phyloP scores from a whole-genome alignment of 2,888 invertebrate genomes.

The Argynnis bischoffii region DNA sequence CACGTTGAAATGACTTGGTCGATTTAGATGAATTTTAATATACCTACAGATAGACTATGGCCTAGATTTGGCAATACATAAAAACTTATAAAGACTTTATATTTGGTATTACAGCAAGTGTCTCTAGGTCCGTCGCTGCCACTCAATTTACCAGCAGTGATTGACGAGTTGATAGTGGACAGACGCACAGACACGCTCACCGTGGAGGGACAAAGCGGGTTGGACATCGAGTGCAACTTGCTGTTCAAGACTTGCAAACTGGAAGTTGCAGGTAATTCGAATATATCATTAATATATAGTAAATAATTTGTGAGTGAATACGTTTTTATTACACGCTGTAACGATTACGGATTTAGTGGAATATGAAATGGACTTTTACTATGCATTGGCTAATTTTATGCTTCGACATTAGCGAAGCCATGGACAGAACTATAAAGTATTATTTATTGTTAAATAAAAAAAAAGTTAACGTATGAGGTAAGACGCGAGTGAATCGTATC shows the following conservation, averaged over 20 bases:
- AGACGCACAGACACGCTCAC: constrained; percentile 63
- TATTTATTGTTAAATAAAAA: no score
- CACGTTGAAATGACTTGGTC: no score
- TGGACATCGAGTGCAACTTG: constrained; percentile 68
- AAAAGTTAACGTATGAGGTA: no score
- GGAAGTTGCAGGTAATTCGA: constrained; percentile 61
- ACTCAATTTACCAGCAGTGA: constrained; percentile 62
- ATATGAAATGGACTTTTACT: no score
- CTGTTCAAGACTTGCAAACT: constrained; percentile 72
- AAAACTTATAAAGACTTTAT: not conserved
- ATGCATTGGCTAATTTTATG: no score
- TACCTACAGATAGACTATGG: not conserved
- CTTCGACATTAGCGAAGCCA: no score
- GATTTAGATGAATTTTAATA: no score
- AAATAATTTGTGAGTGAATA: not conserved
- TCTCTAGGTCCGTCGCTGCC: constrained; percentile 55
- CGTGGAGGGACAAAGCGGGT: constrained; percentile 58
- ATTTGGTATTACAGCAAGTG: constrained; percentile 58
- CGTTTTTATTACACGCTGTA: no score
- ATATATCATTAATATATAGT: not conserved
- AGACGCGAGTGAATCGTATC: no score
- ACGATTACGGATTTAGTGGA: no score
- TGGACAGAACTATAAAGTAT: no score
- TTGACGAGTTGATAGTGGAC: constrained; percentile 67
- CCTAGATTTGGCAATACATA: not conserved